Evolutionary conservation across 2,113 vertebrate genomes (phyloP).

Genomic region (Connochaetes taurinus): DNA sequence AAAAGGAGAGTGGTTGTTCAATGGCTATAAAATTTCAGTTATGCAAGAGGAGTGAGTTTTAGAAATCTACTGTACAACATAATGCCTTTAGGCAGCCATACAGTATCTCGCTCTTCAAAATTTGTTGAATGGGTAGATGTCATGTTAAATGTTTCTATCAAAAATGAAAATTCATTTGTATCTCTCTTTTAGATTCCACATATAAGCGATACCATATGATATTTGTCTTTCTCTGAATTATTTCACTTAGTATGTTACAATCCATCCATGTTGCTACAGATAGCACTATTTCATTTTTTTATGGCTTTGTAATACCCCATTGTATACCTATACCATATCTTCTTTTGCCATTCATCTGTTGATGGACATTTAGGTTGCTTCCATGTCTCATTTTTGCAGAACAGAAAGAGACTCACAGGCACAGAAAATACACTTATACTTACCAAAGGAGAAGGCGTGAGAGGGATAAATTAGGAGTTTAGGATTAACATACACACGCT

Average conservation of each 20-base stretch:
- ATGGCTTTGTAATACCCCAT: neutral
- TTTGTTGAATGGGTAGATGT: neutral
- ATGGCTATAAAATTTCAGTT: neutral
- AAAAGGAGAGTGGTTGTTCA: neutral
- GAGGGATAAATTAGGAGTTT: neutral
- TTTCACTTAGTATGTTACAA: neutral
- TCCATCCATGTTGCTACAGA: neutral
- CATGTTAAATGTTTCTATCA: neutral
- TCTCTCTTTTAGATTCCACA: neutral
- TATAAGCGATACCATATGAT: neutral
- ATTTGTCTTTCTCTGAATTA: neutral
- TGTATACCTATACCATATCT: neutral
- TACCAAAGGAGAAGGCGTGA: neutral
- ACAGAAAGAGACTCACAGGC: neutral
- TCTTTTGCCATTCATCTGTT: neutral
- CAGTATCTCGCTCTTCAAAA: neutral
- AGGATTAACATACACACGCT: neutral
- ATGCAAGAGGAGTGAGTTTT: neutral
- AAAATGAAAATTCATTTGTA: neutral
- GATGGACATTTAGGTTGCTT: neutral
- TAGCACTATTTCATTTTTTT: neutral
- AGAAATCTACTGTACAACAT: neutral
- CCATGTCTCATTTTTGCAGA: neutral
- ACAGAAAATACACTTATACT: neutral
- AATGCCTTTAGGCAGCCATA: neutral